Conservation (phyloP, 2,888 invertebrate genomes). For the Microchrysa polita region DNA sequence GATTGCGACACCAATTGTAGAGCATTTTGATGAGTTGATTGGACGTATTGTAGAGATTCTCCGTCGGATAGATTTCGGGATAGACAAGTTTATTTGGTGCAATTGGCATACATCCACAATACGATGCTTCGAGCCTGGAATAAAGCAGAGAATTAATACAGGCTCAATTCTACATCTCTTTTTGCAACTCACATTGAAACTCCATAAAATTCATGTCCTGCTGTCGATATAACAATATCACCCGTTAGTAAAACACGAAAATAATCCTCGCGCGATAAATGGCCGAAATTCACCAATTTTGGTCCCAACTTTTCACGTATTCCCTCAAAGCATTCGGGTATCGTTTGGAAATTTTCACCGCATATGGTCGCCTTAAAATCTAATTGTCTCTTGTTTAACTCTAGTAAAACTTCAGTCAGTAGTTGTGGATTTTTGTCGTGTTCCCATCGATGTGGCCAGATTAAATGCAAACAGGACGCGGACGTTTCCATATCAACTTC, state of each 20-base stretch:
- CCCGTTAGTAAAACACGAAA: slow-evolving; percentile 67
- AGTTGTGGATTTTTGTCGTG: slow-evolving; percentile 78
- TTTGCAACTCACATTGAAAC: slow-evolving; percentile 77
- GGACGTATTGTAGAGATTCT: slow-evolving; percentile 70
- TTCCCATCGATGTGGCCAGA: slow-evolving; percentile 84
- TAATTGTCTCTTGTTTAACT: slow-evolving; percentile 66
- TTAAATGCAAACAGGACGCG: slow-evolving; percentile 66
- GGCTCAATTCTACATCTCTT: background rate
- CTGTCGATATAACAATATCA: slow-evolving; percentile 77
- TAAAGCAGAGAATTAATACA: background rate
- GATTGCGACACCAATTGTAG: slow-evolving; percentile 66
- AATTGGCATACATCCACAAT: slow-evolving; percentile 75
- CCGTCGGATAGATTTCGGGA: slow-evolving; percentile 75
- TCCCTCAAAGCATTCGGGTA: slow-evolving; percentile 70
- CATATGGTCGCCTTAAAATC: slow-evolving; percentile 70
- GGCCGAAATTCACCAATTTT: slow-evolving; percentile 71
- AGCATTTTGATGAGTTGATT: slow-evolving; percentile 69
- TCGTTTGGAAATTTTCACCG: slow-evolving; percentile 71
- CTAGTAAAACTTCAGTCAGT: slow-evolving; percentile 68
- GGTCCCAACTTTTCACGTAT: slow-evolving; percentile 65
- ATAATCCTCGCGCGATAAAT: slow-evolving; percentile 69
- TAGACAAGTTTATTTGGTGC: slow-evolving; percentile 76
- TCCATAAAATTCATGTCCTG: slow-evolving; percentile 80
- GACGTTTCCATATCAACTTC: slow-evolving; percentile 34
- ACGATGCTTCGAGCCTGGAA: slow-evolving; percentile 74